Base-by-base conservation (phyloP, 2,113 vertebrate species). In the Aptenodytes forsteri region DNA sequence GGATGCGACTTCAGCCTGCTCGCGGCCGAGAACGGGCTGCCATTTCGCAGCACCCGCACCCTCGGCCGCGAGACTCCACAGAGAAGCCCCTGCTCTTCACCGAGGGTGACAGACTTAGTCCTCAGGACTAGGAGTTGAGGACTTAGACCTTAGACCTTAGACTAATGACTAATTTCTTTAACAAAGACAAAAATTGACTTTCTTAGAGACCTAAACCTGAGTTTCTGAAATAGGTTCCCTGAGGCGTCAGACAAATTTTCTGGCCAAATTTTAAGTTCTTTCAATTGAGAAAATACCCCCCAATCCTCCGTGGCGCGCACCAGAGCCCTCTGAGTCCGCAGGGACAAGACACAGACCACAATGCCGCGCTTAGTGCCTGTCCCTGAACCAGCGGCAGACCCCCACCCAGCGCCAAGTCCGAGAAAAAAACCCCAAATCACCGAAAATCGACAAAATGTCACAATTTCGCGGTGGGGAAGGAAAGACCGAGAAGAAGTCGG, bases 221-320 rank as follows among this genome's bases (percentile, higher is more conserved):
- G 1, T 72, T 87, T 50, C 65, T 67, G 26, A 89, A 85, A 66
- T 58, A 52, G 76, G 20, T 2, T 64, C 34, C 19, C 16, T 49
- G 16, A 71, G 65, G 87, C 65, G 38, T 83, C 79, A 61, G 83
- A 59, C 71, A 86, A 13, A 65, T 86, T 92, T 96, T 19, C 79
- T 59, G 44, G 75, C 27, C 58, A 38, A 62, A 93, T 96, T 93
- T 97, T 66, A 86, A 89, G 71, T 56, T 11, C 36, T 83, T 88
- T 92, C 0, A 1, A 23, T 2, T 2, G 5, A 61, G 58, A 92
- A 96, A 93, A 92, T 58, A 30, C 1, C 6, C 34, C 36, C 18
- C 7, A 7, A 2, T 29, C 46, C 62, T 65, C 61, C 0, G 7
- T 11, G 49, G 46, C 0, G 0, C 0, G 0, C 49, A n/a, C 40